Evolutionary conservation across 2,888 invertebrate species (phyloP).

Genomic region (Leptothorax acervorum): DNA sequence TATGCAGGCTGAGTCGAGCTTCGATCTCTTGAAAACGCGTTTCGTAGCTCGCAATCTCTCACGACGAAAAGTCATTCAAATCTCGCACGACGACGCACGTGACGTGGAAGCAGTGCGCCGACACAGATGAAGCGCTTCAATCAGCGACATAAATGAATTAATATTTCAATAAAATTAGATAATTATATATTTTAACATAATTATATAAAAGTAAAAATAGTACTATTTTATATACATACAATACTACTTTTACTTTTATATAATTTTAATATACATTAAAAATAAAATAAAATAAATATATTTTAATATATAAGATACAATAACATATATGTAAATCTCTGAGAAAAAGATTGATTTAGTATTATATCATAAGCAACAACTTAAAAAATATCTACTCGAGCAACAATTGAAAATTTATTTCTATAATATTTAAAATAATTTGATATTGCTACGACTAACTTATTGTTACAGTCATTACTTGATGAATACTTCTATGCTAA

Average conservation of each 20-base stretch:
- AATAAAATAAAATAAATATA: not conserved
- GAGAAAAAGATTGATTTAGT: not conserved
- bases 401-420: not conserved
- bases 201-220: not conserved
- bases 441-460: not conserved
- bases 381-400: not conserved
- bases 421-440: not conserved
- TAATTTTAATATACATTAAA: not conserved
- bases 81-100: conserved; percentile 40
- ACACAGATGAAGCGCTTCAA: conserved; percentile 41
- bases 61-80: conserved; percentile 42
- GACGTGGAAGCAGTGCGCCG: conserved; percentile 12
- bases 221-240: too few relatives aligned
- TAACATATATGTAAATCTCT: not conserved
- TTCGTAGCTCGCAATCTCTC: conserved; percentile 30
- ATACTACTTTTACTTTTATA: not conserved
- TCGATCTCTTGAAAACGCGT: conserved; percentile 45
- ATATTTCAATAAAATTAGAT: not conserved
- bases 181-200: not conserved
- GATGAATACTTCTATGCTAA: not conserved
- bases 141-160: conserved; percentile 18
- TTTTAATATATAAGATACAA: not conserved
- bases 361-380: not conserved
- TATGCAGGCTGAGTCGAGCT: conserved; percentile 43
- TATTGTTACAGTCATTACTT: not conserved